Conservation (phyloP, 2,113 vertebrate genomes). For the Equus przewalskii region DNA sequence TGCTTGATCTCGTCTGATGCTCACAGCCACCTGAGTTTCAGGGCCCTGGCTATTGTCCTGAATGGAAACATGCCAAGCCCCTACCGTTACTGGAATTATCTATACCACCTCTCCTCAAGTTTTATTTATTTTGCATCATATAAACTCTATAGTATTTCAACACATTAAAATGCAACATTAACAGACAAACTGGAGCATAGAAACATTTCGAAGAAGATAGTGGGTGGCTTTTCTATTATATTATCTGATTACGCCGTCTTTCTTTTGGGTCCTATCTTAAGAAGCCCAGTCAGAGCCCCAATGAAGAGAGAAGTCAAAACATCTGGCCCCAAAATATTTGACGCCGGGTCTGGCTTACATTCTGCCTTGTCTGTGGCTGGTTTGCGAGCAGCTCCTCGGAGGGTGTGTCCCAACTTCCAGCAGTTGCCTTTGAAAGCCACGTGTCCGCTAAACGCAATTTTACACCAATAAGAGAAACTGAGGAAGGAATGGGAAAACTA, state of each 20-base stretch:
- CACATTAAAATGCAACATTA: neutral
- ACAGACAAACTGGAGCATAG: neutral
- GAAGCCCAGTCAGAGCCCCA: neutral
- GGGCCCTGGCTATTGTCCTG: neutral
- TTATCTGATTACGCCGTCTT: neutral
- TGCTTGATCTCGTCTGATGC: neutral
- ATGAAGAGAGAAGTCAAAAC: neutral
- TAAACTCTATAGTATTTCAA: neutral
- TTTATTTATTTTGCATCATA: neutral
- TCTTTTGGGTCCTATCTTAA: neutral
- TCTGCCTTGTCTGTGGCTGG: neutral
- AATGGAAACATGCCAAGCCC: neutral
- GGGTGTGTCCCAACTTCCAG: slow-evolving; percentile 56
- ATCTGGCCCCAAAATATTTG: neutral
- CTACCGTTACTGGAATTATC: neutral
- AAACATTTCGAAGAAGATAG: neutral
- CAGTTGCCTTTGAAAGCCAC: slow-evolving; percentile 66
- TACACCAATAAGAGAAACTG: slow-evolving; percentile 43
- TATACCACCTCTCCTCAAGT: neutral
- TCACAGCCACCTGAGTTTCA: neutral
- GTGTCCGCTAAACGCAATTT: slow-evolving; percentile 31
- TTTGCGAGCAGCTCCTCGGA: neutral
- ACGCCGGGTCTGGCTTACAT: neutral
- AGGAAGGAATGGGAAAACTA: slow-evolving; percentile 2
- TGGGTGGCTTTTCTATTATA: neutral